Percentiles rank a stretch among this genome's conserved stretches.
Conservation (phyloP, 2,888 invertebrate species). For the Acanthoscelides obtectus region DNA sequence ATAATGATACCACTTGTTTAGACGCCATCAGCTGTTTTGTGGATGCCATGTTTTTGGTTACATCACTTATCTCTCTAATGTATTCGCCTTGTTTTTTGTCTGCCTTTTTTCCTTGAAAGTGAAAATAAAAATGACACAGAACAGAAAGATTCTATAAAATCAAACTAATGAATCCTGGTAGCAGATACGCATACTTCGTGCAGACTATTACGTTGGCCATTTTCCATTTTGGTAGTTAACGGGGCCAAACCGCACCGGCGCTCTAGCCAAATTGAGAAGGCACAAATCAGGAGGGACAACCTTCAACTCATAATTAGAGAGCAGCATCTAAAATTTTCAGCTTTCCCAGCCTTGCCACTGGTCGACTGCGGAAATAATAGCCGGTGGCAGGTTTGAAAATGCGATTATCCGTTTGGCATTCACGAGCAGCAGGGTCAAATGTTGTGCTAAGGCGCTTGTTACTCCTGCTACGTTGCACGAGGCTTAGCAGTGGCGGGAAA, state of each 20-base stretch:
- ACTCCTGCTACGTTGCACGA: background rate
- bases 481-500: background rate
- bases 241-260: background rate
- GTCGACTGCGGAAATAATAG: background rate
- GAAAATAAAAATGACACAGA: no score
- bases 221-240: background rate
- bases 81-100: no score
- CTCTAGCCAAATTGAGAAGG: background rate
- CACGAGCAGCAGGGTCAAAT: background rate
- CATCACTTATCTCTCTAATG: no score
- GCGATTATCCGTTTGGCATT: background rate
- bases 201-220: background rate
- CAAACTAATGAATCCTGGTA: background rate
- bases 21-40: no score
- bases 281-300: background rate
- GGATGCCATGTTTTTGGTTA: no score
- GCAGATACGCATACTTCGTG: background rate
- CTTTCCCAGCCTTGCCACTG: background rate
- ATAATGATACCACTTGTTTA: no score
- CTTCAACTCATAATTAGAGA: background rate
- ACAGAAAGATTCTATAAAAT: no score
- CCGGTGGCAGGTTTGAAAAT: background rate
- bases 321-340: background rate
- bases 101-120: no score
- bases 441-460: background rate